Conservation (phyloP, 2,113 vertebrate genomes). For the Oenanthe oenanthe region DNA sequence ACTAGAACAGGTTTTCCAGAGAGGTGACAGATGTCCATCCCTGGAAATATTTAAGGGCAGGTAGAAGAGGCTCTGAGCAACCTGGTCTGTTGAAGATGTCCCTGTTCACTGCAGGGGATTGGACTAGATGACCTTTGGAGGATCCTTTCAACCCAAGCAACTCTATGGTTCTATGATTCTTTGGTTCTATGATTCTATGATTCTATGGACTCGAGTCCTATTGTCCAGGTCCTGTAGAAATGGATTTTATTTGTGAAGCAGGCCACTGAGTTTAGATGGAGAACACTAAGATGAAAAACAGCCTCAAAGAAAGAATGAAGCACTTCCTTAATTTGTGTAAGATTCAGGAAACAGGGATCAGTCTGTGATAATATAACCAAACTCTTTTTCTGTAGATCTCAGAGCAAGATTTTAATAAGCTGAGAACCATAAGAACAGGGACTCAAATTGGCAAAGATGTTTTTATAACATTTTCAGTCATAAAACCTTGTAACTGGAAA, state of each 20-base stretch:
- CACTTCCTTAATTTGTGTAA: neutral
- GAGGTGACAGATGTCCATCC: neutral
- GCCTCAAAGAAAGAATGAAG: neutral
- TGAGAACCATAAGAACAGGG: neutral
- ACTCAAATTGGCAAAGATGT: neutral
- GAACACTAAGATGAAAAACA: neutral
- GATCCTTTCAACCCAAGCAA: neutral
- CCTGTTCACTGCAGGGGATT: neutral
- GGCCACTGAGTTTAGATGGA: neutral
- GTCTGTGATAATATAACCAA: neutral
- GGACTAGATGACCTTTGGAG: neutral
- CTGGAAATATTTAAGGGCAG: neutral
- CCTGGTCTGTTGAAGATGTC: neutral
- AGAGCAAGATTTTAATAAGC: neutral
- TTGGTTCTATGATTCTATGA: neutral
- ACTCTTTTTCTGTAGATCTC: neutral
- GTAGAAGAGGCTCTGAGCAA: neutral
- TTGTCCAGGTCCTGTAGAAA: neutral
- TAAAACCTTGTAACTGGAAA: neutral
- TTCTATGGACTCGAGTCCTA: rapidly evolving
- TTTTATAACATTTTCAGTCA: neutral
- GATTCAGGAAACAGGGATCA: neutral
- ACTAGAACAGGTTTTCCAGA: neutral
- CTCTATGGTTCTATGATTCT: neutral
- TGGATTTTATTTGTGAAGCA: neutral